A percentile compares a stretch with the other conserved stretches of the same genome.
Conservation (phyloP, 2,113 vertebrate species). For the Chaenocephalus aceratus region DNA sequence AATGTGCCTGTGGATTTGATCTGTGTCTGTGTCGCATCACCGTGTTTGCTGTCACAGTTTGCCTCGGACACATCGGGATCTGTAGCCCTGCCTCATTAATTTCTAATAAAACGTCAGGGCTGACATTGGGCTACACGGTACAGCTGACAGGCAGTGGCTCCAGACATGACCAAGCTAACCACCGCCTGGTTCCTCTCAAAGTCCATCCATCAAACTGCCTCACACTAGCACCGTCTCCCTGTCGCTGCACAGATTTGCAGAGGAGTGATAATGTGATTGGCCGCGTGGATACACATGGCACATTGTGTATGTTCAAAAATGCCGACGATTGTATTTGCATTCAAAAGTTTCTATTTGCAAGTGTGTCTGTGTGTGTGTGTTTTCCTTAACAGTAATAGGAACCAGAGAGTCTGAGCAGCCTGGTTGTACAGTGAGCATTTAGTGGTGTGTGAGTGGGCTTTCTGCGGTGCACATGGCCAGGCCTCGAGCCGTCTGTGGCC, state of each 20-base stretch:
- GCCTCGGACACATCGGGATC: constrained; percentile 46
- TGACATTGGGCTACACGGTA: constrained; percentile 64
- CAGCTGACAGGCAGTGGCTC: constrained; percentile 77
- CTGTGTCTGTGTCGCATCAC: constrained; percentile 22
- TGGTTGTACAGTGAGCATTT: constrained; percentile 51
- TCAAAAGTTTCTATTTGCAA: constrained; percentile 28
- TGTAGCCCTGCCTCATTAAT: constrained; percentile 74
- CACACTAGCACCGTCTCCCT: constrained; percentile 27
- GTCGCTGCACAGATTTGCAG: constrained; percentile 38
- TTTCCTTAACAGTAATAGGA: constrained; percentile 44
- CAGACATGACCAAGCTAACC: constrained; percentile 76
- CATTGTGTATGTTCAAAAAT: constrained; percentile 15
- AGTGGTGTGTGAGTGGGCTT: constrained; percentile 61
- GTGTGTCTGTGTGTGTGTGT: constrained; percentile 30
- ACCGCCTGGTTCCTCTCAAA: constrained; percentile 66
- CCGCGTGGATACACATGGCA: neutral
- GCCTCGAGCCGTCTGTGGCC: constrained; percentile 73
- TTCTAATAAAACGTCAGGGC: constrained; percentile 74
- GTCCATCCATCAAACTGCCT: constrained; percentile 70
- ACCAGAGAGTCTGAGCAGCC: constrained; percentile 37
- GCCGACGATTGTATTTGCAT: constrained; percentile 23
- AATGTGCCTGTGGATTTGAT: constrained; percentile 12
- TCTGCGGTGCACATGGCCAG: constrained; percentile 48
- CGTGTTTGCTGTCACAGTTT: constrained; percentile 63
- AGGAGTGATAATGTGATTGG: constrained; percentile 11